phyloP scores from a whole-genome alignment of 2,797 vertebrate genomes.

The Protosalanx chinensis region DNA sequence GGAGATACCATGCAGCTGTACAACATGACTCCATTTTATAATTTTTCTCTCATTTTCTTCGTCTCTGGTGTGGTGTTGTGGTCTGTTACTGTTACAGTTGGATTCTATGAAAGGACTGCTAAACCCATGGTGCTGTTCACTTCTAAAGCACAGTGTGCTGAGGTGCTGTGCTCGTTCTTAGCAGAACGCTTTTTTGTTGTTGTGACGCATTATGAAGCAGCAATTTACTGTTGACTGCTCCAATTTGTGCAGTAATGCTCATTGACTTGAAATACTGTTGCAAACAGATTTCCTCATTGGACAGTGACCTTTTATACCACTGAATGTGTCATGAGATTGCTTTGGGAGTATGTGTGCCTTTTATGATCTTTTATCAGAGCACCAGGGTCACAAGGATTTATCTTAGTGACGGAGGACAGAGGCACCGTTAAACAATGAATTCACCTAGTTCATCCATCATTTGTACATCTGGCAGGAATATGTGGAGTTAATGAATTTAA shows the following conservation, averaged over 20 bases:
- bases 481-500: conserved; percentile 12
- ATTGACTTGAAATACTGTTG: conserved; percentile 58
- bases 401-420: conserved; percentile 60
- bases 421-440: conserved; percentile 30
- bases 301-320: conserved; percentile 60
- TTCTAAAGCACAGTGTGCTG: conserved; percentile 48
- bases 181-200: conserved; percentile 28
- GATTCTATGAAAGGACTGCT: conserved; percentile 42
- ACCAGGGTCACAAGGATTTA: conserved; percentile 64
- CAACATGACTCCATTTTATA: conserved; percentile 49
- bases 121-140: conserved; percentile 47
- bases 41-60: conserved; percentile 61
- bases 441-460: conserved; percentile 7
- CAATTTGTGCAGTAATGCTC: conserved; percentile 60
- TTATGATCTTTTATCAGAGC: conserved; percentile 65
- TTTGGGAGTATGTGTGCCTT: conserved; percentile 76
- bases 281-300: conserved; percentile 51
- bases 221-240: conserved; percentile 63
- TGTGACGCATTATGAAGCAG: conserved; percentile 64
- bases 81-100: conserved; percentile 40
- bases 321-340: conserved; percentile 70
- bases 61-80: conserved; percentile 45
- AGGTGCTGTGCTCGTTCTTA: conserved; percentile 60
- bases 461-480: not conserved
- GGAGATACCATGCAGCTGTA: conserved; percentile 41